Base-by-base conservation (phyloP, 1,140 invertebrate species). In the Hetaerina americana region DNA sequence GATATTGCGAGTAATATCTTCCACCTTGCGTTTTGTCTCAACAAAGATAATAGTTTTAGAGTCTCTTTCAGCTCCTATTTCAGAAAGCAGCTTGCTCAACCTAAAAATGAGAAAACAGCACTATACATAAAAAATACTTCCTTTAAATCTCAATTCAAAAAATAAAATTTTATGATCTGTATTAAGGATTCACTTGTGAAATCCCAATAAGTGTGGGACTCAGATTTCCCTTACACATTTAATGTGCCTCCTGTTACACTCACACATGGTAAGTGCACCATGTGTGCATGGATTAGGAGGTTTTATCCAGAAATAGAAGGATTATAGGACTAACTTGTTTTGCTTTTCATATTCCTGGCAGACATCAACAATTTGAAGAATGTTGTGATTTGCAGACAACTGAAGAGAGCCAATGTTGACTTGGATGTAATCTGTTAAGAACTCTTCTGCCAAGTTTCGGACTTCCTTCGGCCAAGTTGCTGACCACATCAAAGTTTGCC, bases 391-490 rank as follows among this genome's bases (percentile, higher is more conserved):
- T 22, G 97, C 97, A 74, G 92, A 90, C 0, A 98, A 82, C 75
- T 94, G 89, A 28, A 96, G 79, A 0, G 95, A 96, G 68, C 97
- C 97, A 84, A 98, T 93, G 78, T 97, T 98, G 57, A 98, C 87
- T 81, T 97, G 95, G 68, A 94, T 86, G 78, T 96, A 96, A 80
- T 98, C 80, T 85, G 85, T 89, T 5, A 99, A 85, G 80, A 97
- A 99, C 80, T 98, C 96, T 81, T 95, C 90, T 68, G 97, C 97
- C 66, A 99, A 82, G 77, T 89, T 89, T 74, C 89, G 88, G 0
- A 99, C 96, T 85, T 99, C 96, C 79, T 97, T 97, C 0, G 96
- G 96, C 96, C 96, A 99, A 5, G 96, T 98, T 5, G 96, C 97
- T 73, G 93, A 96, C 94, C 96, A 99, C 96, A 99, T 98, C 27